Conservation (phyloP, 2,113 vertebrate species). For the Eubucco bourcierii region DNA sequence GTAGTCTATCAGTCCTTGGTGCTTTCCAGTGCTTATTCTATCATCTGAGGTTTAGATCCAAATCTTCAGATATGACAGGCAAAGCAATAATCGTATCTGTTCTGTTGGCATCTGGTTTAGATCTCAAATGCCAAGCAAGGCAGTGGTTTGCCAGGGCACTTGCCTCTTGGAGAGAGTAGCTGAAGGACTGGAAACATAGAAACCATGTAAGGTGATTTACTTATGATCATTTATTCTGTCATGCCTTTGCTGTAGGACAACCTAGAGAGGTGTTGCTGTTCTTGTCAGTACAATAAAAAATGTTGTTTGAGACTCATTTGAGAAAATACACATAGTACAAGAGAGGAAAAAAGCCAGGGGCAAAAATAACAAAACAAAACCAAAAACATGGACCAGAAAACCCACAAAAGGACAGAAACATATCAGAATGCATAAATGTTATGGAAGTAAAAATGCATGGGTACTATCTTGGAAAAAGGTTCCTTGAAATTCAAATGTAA, state of each 20-base stretch:
- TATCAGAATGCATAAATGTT: constrained; percentile 19
- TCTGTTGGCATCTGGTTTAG: background rate
- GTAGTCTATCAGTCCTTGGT: background rate
- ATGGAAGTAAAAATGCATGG: background rate
- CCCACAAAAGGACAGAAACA: background rate
- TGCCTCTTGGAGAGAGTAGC: background rate
- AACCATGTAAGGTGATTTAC: background rate
- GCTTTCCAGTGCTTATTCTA: background rate
- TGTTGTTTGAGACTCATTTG: background rate
- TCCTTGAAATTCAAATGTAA: background rate
- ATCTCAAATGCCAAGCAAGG: background rate
- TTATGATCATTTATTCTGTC: constrained; percentile 48
- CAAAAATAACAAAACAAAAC: background rate
- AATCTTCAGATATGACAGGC: background rate
- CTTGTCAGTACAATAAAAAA: constrained; percentile 54
- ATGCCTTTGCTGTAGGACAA: constrained; percentile 61
- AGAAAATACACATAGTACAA: background rate
- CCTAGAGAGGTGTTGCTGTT: constrained; percentile 29
- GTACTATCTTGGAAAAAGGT: background rate
- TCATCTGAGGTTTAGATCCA: background rate
- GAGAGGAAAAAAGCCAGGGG: constrained; percentile 23
- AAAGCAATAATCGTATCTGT: background rate
- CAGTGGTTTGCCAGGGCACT: background rate
- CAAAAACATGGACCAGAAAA: background rate
- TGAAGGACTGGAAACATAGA: background rate